Percentiles rank a stretch among this genome's conserved stretches.
phyloP scores from a whole-genome alignment of 2,113 vertebrate species.

The Lamprologus ornatipinnis region DNA sequence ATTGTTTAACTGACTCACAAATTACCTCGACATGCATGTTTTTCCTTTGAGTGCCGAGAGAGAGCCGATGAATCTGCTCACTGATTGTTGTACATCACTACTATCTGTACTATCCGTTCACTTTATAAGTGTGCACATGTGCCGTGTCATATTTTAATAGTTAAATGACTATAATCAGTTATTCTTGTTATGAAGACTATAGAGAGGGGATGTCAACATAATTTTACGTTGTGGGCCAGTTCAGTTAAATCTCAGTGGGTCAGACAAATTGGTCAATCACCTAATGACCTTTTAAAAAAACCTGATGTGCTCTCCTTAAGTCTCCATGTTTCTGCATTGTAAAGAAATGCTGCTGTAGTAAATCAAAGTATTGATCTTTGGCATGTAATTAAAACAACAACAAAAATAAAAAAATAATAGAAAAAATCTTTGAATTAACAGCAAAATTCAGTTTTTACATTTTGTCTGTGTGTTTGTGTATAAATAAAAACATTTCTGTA shows the following conservation, averaged over 20 bases:
- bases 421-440: background rate
- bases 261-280: background rate
- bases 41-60: background rate
- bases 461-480: background rate
- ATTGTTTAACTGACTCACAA: background rate
- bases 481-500: background rate
- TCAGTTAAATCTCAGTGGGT: background rate
- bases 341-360: background rate
- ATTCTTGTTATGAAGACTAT: background rate
- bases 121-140: background rate
- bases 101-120: background rate
- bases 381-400: background rate
- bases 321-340: background rate
- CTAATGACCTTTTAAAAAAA: background rate
- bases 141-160: background rate
- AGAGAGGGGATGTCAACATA: background rate
- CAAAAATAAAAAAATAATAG: background rate
- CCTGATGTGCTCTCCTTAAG: background rate
- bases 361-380: background rate
- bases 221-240: background rate
- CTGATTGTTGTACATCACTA: background rate
- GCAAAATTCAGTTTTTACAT: background rate
- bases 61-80: fast-evolving
- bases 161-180: background rate
- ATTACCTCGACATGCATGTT: background rate